Evolutionary conservation across 2,113 vertebrate genomes (phyloP).

Genomic region (Arvicanthis niloticus): DNA sequence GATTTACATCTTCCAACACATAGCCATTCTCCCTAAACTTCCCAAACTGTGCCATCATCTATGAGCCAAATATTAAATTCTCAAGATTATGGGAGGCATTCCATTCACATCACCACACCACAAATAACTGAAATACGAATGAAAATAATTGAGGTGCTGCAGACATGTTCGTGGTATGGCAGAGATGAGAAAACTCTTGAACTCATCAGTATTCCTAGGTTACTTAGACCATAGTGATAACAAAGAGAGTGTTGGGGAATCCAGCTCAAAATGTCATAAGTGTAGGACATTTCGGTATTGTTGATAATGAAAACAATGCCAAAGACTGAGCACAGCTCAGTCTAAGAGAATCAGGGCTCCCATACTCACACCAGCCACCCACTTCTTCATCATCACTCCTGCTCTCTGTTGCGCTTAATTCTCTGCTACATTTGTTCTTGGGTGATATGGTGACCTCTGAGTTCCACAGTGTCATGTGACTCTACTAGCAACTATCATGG

Average conservation of each 20-base stretch:
- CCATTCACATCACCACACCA: neutral
- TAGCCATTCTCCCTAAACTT: neutral
- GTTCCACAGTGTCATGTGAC: neutral
- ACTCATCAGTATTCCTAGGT: neutral
- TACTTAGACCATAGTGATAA: neutral
- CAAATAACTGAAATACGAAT: neutral
- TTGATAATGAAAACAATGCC: neutral
- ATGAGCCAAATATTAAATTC: neutral
- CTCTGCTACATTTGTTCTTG: neutral
- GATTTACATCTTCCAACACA: neutral
- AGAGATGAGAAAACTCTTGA: neutral
- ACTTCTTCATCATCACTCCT: neutral
- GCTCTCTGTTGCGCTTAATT: rapidly evolving
- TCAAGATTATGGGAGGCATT: neutral
- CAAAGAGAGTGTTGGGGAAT: neutral
- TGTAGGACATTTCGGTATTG: neutral
- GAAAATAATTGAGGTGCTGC: neutral
- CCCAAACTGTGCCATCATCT: neutral
- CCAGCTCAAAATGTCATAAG: neutral
- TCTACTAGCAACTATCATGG: neutral
- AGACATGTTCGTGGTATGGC: neutral
- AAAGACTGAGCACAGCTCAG: neutral
- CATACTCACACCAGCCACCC: rapidly evolving
- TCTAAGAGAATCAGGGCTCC: neutral
- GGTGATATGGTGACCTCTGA: neutral